Evolutionary conservation across 1,140 invertebrate genomes (phyloP).

Genomic region (Wasmannia auropunctata): DNA sequence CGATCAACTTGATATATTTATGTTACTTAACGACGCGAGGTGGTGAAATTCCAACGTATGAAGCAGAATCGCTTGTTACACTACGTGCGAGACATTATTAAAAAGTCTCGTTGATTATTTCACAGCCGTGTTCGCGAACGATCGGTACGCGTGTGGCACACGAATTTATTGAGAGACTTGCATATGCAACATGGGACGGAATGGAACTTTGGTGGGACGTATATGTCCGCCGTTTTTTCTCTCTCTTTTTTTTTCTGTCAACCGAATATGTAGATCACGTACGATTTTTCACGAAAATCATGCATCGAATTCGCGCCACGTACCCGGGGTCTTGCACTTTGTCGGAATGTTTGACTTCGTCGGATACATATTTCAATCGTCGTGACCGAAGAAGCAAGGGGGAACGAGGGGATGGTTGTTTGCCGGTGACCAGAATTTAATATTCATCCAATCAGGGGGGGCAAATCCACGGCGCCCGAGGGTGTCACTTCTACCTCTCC

Average conservation of each 20-base stretch:
- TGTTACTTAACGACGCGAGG: neutral
- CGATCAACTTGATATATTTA: neutral
- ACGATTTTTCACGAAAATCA: constrained; percentile 63
- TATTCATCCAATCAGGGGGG: constrained; percentile 82
- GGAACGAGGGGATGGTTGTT: constrained; percentile 73
- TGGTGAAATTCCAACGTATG: neutral
- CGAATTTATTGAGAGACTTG: constrained; percentile 29
- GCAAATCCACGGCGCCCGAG: constrained; percentile 64
- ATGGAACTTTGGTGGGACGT: constrained; percentile 8
- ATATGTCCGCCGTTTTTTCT: constrained; percentile 10
- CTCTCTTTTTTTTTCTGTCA: neutral
- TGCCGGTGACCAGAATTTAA: constrained; percentile 82
- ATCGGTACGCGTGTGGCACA: neutral
- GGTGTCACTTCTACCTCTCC: constrained; percentile 67
- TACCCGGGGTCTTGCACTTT: constrained; percentile 77
- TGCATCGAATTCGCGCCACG: constrained; percentile 77
- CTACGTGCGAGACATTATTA: neutral
- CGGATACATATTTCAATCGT: constrained; percentile 83
- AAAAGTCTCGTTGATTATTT: constrained; percentile 30
- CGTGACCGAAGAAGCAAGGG: constrained; percentile 70
- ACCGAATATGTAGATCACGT: constrained; percentile 36
- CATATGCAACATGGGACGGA: constrained; percentile 48
- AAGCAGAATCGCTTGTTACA: neutral
- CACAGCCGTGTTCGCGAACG: neutral
- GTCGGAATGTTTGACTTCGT: constrained; percentile 78